phyloP scores from a whole-genome alignment of 2,888 invertebrate genomes.

The Cynaeus angustus region DNA sequence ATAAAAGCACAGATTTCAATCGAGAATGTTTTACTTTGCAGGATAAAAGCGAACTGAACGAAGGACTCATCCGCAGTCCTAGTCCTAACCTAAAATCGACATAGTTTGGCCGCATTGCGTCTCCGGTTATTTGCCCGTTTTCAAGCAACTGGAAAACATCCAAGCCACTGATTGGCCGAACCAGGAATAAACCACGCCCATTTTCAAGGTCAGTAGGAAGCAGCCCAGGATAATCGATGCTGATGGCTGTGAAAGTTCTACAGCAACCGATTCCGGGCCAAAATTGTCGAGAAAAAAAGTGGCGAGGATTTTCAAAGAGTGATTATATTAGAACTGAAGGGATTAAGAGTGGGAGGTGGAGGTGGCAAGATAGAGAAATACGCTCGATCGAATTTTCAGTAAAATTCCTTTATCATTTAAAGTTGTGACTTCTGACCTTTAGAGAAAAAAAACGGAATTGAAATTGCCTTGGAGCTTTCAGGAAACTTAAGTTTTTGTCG shows the following conservation, averaged over 20 bases:
- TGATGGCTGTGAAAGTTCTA: conserved; percentile 33
- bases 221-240: conserved; percentile 57
- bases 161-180: conserved; percentile 55
- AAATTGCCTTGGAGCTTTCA: no score
- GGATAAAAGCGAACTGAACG: conserved; percentile 36
- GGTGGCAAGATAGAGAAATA: not conserved
- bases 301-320: conserved; percentile 1
- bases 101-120: conserved; percentile 65
- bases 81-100: conserved; percentile 57
- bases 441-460: not conserved
- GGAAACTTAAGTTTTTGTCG: no score
- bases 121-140: conserved; percentile 61
- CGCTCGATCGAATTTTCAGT: not conserved
- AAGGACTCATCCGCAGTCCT: conserved; percentile 43
- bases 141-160: conserved; percentile 52
- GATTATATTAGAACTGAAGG: conserved; percentile 1
- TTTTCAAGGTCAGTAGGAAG: conserved; percentile 53
- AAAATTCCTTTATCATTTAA: not conserved
- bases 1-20: conserved; percentile 14
- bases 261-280: conserved; percentile 23
- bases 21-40: conserved; percentile 11
- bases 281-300: not conserved
- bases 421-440: not conserved
- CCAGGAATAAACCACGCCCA: conserved; percentile 52
- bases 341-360: not conserved